These are phyloP conservation scores for Ornithoptera priamus DNA, from an alignment of 2,888 invertebrate genomes.

Conservation along the genomic window DNA sequence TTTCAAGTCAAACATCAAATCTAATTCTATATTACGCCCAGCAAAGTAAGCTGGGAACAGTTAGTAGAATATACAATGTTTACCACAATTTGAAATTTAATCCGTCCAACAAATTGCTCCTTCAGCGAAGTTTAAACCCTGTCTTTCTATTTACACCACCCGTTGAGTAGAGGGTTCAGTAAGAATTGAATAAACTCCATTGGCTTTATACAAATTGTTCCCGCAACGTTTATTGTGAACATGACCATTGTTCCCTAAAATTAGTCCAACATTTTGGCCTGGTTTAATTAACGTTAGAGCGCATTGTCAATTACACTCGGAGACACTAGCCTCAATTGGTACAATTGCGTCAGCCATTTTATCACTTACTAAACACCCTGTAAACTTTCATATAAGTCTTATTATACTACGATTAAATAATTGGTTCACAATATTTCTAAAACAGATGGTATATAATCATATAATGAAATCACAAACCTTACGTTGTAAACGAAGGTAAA, in stretches of 20 bases:
- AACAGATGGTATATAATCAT: too few relatives aligned
- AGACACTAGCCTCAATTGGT: conserved; percentile 32
- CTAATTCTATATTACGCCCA: too few relatives aligned
- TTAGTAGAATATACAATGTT: neutral
- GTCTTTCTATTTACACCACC: conserved; percentile 9
- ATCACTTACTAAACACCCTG: neutral
- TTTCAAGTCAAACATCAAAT: too few relatives aligned
- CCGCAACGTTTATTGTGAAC: conserved; percentile 3
- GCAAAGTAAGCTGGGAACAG: too few relatives aligned
- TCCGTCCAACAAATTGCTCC: conserved; percentile 1
- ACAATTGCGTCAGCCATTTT: conserved; percentile 32
- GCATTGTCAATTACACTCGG: conserved; percentile 28
- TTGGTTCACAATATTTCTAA: neutral
- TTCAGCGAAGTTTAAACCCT: neutral
- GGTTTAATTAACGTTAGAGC: conserved; percentile 31
- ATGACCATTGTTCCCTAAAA: conserved; percentile 19
- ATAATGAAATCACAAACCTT: too few relatives aligned
- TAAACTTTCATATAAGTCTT: neutral
- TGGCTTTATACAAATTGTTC: conserved; percentile 9
- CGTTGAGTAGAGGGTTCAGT: conserved; percentile 8
- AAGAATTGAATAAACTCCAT: conserved; percentile 10
- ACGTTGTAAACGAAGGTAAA: too few relatives aligned
- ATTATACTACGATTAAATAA: neutral
- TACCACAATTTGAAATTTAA: conserved; percentile 4
- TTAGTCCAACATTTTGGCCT: conserved; percentile 24